These are phyloP conservation scores for Perdita meconis DNA, from an alignment of 2,888 invertebrate species.

Conservation along the genomic window DNA sequence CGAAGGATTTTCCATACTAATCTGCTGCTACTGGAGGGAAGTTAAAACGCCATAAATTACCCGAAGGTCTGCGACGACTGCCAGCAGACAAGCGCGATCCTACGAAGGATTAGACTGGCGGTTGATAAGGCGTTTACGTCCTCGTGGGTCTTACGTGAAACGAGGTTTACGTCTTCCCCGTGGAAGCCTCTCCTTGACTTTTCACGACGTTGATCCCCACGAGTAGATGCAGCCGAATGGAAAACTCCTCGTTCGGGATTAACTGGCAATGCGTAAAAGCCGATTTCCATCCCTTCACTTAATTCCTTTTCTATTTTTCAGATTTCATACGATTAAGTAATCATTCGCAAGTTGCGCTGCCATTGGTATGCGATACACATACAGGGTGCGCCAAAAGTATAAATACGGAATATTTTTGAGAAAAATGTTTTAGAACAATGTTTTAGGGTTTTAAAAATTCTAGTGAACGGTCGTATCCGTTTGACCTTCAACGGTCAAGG, in stretches of 20 bases:
- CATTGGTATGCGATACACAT: no score
- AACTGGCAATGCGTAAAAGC: constrained; percentile 42
- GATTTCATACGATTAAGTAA: no score
- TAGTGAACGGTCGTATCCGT: no score
- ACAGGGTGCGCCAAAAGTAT: no score
- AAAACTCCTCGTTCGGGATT: constrained; percentile 35
- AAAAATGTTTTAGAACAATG: no score
- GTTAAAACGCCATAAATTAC: constrained; percentile 73
- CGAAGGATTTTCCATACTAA: constrained; percentile 61
- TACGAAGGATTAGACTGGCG: constrained; percentile 58
- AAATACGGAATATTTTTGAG: no score
- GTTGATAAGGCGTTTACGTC: constrained; percentile 63
- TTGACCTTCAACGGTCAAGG: no score
- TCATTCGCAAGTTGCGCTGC: background rate
- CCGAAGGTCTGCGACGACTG: constrained; percentile 38
- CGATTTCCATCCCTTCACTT: constrained; percentile 8
- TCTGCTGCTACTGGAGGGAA: constrained; percentile 60
- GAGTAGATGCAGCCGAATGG: constrained; percentile 39
- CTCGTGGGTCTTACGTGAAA: constrained; percentile 48
- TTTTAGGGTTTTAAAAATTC: no score
- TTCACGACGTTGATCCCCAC: constrained; percentile 49
- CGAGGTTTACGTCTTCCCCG: constrained; percentile 54
- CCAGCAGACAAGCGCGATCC: constrained; percentile 54
- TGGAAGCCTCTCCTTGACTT: constrained; percentile 50
- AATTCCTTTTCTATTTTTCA: background rate